Evolutionary conservation across 2,113 vertebrate species (phyloP).

Genomic region (Sylvilagus bachmani): DNA sequence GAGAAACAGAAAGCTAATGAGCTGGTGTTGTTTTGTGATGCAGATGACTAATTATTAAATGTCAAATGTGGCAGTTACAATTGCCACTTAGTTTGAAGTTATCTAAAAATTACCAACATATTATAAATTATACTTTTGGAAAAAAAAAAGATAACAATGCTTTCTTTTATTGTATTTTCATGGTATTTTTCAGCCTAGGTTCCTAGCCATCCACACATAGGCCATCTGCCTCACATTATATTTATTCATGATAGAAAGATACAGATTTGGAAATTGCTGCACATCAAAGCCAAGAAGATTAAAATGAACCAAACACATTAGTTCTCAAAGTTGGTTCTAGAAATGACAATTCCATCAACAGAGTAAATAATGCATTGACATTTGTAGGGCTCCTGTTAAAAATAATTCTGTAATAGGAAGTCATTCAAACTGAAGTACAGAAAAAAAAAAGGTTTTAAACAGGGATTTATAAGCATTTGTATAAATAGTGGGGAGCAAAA

Average conservation of each 20-base stretch:
- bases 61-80: slow-evolving; percentile 26
- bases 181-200: background rate
- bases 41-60: slow-evolving; percentile 68
- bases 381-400: background rate
- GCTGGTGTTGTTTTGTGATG: slow-evolving; percentile 50
- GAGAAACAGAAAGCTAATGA: slow-evolving; percentile 46
- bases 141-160: slow-evolving; percentile 15
- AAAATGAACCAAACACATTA: background rate
- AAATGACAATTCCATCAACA: background rate
- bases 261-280: background rate
- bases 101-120: slow-evolving; percentile 62
- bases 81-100: slow-evolving; percentile 64
- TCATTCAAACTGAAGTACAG: background rate
- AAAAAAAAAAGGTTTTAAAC: slow-evolving; percentile 38
- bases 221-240: background rate
- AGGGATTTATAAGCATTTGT: background rate
- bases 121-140: slow-evolving; percentile 29
- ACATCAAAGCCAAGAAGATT: slow-evolving; percentile 43
- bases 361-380: background rate
- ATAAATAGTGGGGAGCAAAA: background rate
- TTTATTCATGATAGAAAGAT: slow-evolving; percentile 10
- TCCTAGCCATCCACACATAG: background rate
- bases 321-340: slow-evolving; percentile 54
- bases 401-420: background rate
- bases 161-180: slow-evolving; percentile 30